A percentile compares a stretch with the other conserved stretches of the same genome.
These are phyloP conservation scores for Protodeltote pygarga DNA, from an alignment of 2,888 invertebrate species.

Conservation along the genomic window DNA sequence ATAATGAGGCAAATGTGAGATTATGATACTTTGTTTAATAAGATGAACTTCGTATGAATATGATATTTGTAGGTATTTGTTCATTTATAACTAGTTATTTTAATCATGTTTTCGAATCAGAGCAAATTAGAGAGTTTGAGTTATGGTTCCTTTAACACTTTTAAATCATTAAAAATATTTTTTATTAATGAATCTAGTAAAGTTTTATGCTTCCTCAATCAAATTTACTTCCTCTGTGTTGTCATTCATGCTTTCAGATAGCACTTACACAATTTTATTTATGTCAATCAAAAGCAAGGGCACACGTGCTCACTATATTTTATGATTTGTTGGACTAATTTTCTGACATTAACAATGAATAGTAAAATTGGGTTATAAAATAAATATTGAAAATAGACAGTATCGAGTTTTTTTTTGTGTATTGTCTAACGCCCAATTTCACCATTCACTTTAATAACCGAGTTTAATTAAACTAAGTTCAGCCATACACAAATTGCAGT, in stretches of 20 bases:
- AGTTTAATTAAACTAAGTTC: too few relatives aligned
- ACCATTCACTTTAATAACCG: too few relatives aligned
- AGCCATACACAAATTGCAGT: too few relatives aligned
- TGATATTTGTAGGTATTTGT: not conserved
- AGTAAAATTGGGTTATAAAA: too few relatives aligned
- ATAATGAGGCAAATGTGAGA: slow-evolving; percentile 40
- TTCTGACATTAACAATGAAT: not conserved
- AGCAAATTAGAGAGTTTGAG: not conserved
- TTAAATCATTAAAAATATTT: slow-evolving; percentile 3
- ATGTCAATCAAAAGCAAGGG: not conserved
- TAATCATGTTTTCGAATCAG: too few relatives aligned
- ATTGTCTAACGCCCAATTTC: too few relatives aligned
- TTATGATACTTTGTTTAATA: slow-evolving; percentile 19
- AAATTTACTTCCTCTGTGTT: slow-evolving; percentile 11
- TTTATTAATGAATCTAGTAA: slow-evolving; percentile 1
- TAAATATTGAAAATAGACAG: too few relatives aligned
- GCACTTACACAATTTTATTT: slow-evolving; percentile 7
- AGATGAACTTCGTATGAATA: not conserved
- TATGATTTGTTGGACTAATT: not conserved
- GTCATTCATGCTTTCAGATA: slow-evolving; percentile 14
- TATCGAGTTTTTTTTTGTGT: too few relatives aligned
- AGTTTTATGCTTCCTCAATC: slow-evolving; percentile 22
- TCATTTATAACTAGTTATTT: not conserved
- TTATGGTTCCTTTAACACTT: slow-evolving; percentile 1
- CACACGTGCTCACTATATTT: not conserved